Base-by-base conservation (phyloP, 2,888 invertebrate species). In the Boloria selene region DNA sequence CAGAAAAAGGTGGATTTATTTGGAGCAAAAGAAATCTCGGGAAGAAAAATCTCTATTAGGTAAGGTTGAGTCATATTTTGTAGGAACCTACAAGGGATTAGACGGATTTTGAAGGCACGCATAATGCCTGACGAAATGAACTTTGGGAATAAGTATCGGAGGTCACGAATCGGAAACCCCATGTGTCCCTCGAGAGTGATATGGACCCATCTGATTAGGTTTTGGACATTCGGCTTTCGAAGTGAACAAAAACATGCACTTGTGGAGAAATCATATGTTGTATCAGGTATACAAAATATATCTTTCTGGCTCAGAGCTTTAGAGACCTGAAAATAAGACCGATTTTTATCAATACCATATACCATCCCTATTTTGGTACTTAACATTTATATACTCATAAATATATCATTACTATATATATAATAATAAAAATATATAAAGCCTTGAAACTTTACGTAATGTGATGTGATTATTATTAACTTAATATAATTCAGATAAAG, bases 21-120 rank as follows among this genome's bases (percentile, higher is more conserved):
- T 61, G 45, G 62, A 65, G 67, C 62, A 70, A 70, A 70, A 70
- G 70, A 72, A 72, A 70, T 70, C 67, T 68, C 70, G 65, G 47
- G 47, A 56, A 52, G 64, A 65, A 62, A 71, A 73, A 69, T 70
- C 69, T 69, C 70, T 72, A 61, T 70, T 70, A 69, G 71, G 70
- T 64, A 65, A 67, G 66, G 68, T 66, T 62, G 51, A 65, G 69
- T 71, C 68, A 73, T 75, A 75, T 72, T 72, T 75, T 72, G 58
- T 68, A 64, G 64, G 70, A 71, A 72, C 70, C 67, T 71, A 68
- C 72, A 72, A 66, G 72, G 69, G 69, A 73, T 73, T 70, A 71
- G 56, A 67, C 65, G 73, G 74, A 72, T 72, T 75, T 69, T 71
- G 68, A 68, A 67, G 64, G 70, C 66, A 51, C 59, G 51, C 64